Evolutionary conservation across 2,113 vertebrate species (phyloP).

Genomic region (Gymnocephalus cernua): DNA sequence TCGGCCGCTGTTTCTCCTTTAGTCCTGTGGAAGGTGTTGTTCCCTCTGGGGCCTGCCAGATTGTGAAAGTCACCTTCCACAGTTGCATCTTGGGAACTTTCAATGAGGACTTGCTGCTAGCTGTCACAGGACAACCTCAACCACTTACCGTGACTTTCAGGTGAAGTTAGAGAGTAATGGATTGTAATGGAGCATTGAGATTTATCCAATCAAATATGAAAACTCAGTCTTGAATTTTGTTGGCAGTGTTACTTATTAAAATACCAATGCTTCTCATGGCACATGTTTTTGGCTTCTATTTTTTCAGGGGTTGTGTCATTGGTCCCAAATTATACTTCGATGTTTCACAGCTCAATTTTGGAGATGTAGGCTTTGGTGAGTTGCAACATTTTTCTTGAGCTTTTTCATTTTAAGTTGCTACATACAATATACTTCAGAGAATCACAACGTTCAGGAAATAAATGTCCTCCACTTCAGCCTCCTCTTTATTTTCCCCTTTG

Average conservation of each 20-base stretch:
- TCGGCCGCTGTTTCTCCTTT: constrained; percentile 87
- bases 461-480: background rate
- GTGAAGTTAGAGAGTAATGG: constrained; percentile 75
- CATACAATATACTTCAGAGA: background rate
- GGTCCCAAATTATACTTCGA: constrained; percentile 87
- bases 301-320: constrained; percentile 87
- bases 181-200: background rate
- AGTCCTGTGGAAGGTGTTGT: constrained; percentile 86
- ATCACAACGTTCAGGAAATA: background rate
- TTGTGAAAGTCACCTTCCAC: constrained; percentile 85
- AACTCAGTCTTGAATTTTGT: background rate
- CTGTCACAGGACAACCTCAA: constrained; percentile 79
- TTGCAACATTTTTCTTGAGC: background rate
- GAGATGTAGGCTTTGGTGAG: constrained; percentile 91
- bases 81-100: constrained; percentile 85
- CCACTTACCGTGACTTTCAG: constrained; percentile 84
- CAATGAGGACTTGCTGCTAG: constrained; percentile 85
- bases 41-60: constrained; percentile 77
- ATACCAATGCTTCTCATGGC: background rate
- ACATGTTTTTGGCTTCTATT: background rate
- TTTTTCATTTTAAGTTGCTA: background rate
- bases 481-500: background rate
- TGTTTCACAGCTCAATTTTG: constrained; percentile 86
- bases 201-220: background rate
- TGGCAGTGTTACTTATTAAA: background rate